phyloP scores from a whole-genome alignment of 2,113 vertebrate species.

The Psophia crepitans region DNA sequence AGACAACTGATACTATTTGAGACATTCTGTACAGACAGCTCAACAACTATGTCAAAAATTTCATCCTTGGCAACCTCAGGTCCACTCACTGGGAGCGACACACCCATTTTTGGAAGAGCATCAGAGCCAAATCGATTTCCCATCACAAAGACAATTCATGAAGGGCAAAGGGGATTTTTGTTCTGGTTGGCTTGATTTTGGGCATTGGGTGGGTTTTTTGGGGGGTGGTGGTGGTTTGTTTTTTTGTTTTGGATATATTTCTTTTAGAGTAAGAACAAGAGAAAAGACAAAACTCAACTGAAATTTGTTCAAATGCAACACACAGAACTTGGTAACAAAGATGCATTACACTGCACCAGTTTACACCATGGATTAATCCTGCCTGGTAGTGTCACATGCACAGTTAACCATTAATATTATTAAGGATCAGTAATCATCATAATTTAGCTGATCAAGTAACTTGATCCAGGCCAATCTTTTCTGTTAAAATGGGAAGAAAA shows the following conservation, averaged over 20 bases:
- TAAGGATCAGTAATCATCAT: neutral
- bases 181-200: neutral
- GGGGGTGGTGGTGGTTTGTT: too few species aligned
- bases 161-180: neutral
- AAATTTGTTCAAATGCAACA: neutral
- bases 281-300: neutral
- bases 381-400: neutral
- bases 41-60: neutral
- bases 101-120: neutral
- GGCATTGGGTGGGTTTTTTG: too few species aligned
- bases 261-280: neutral
- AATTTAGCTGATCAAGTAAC: neutral
- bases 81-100: neutral
- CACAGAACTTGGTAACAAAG: neutral
- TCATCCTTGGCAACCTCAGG: neutral
- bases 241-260: neutral
- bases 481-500: neutral
- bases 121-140: neutral
- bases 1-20: neutral
- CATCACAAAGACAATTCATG: neutral
- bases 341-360: neutral
- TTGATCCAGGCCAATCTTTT: neutral
- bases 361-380: neutral
- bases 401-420: neutral
- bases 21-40: neutral